Percentiles rank a stretch among this genome's conserved stretches.
These are phyloP conservation scores for Pelusios castaneus DNA, from an alignment of 2,113 vertebrate species.

Conservation along the genomic window DNA sequence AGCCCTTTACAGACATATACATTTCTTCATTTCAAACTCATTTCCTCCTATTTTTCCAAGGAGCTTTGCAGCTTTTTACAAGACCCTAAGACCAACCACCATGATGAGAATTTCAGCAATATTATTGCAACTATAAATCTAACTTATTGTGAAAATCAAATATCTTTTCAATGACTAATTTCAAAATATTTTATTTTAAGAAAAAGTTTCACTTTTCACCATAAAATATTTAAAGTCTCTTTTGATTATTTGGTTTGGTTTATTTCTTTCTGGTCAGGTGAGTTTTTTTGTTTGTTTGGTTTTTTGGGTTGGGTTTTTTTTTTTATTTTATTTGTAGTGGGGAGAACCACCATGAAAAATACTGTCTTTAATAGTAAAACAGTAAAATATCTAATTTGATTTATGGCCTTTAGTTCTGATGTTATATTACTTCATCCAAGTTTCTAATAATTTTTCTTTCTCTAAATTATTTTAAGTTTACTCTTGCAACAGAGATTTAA, in stretches of 20 bases:
- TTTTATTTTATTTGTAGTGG: not conserved
- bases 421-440: too few species aligned
- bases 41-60: not conserved
- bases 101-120: not conserved
- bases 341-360: not conserved
- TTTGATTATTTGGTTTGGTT: not conserved
- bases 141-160: not conserved
- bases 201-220: not conserved
- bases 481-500: not conserved
- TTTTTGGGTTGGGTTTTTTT: too few species aligned
- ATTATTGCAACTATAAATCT: not conserved
- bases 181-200: not conserved
- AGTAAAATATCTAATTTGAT: not conserved
- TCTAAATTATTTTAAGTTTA: not conserved
- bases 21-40: not conserved
- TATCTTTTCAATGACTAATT: not conserved
- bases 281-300: too few species aligned
- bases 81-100: not conserved
- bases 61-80: not conserved
- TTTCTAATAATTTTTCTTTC: not conserved
- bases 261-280: not conserved
- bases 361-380: not conserved
- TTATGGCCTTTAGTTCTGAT: not conserved
- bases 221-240: not conserved
- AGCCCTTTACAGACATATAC: not conserved